Conservation (phyloP, 2,888 invertebrate species). For the Drosophila quinaria region DNA sequence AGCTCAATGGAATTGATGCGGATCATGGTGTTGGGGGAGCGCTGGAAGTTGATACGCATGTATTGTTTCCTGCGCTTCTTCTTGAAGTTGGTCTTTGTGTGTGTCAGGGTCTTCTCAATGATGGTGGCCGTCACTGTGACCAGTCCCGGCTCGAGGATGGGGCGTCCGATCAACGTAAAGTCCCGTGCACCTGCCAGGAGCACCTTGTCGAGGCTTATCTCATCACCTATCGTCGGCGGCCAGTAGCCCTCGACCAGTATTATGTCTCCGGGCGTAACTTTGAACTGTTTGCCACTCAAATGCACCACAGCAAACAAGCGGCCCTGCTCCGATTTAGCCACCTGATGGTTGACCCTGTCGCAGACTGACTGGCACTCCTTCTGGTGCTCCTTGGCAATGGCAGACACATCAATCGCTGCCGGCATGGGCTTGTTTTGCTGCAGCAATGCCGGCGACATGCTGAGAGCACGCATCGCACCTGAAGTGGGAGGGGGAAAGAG, state of each 20-base stretch:
- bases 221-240: slow-evolving; percentile 93
- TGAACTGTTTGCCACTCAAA: slow-evolving; percentile 93
- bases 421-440: slow-evolving; percentile 63
- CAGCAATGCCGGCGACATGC: slow-evolving; percentile 64
- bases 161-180: slow-evolving; percentile 93
- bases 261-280: slow-evolving; percentile 94
- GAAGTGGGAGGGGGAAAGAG: not conserved
- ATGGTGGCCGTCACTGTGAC: slow-evolving; percentile 92
- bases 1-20: slow-evolving; percentile 91
- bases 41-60: slow-evolving; percentile 90
- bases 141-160: slow-evolving; percentile 90
- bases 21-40: slow-evolving; percentile 90
- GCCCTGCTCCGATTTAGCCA: slow-evolving; percentile 73
- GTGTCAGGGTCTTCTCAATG: slow-evolving; percentile 93
- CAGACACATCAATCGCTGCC: slow-evolving; percentile 34
- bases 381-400: slow-evolving; percentile 63
- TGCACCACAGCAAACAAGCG: slow-evolving; percentile 92
- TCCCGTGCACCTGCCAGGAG: slow-evolving; percentile 91
- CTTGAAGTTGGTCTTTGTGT: slow-evolving; percentile 91
- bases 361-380: slow-evolving; percentile 72
- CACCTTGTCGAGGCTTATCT: slow-evolving; percentile 93
- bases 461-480: slow-evolving; percentile 76
- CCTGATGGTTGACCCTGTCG: slow-evolving; percentile 75
- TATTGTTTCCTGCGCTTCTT: slow-evolving; percentile 92
- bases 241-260: slow-evolving; percentile 93